Evolutionary conservation across 92 coral and sea anemone species (phyloP), one percentile per base, ranked within the genome.

Genomic region (Paragorgia papillata): DNA sequence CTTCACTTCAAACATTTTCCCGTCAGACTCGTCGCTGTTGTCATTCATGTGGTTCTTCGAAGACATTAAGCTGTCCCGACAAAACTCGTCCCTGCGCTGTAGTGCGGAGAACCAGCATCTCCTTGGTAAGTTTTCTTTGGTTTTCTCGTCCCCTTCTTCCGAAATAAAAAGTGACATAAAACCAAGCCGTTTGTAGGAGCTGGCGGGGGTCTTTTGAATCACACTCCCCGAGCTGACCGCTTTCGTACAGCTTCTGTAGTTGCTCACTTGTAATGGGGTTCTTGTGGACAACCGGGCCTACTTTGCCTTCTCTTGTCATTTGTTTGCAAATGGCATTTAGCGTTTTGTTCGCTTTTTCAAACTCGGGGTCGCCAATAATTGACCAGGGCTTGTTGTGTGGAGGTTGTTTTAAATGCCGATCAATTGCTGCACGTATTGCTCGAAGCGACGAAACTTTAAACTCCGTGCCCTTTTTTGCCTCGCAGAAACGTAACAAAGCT

Each of bases 151-250:
- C 86, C 18, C 90, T 66, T 68, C 75, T 86, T 19, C 84, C 86
- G 35, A 86, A 82, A 59, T 76, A 86, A 10, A 86, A 20, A n/a
- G 90, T 86, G 14, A 86, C 61, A 71, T 86, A 86, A 69, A 86
- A 82, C 90, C 84, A 85, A 17, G 85, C 86, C 35, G 80, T 85
- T 31, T 82, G 85, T 14, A 74, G 76, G 29, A 80, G 59, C 35
- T 80, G 71, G 3, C 57, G 9, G 22, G 77, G 84, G 67, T 80
- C 69, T 18, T 15, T 19, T 35, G 76, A 26, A 4, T 57, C 80
- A 30, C 71, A 19, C 1, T 70, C 62, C 24, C 68, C 70, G 7
- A 83, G 81, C 33, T 75, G 82, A 2, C 69, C 70, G 14, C 40
- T 24, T 6, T 21, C 10, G 17, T 46, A 82, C 7, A 73, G 74